Percentiles rank a stretch among this genome's conserved stretches.
These are phyloP conservation scores for Meandrusa payeni DNA, from an alignment of 2,888 invertebrate genomes.

Conservation along the genomic window DNA sequence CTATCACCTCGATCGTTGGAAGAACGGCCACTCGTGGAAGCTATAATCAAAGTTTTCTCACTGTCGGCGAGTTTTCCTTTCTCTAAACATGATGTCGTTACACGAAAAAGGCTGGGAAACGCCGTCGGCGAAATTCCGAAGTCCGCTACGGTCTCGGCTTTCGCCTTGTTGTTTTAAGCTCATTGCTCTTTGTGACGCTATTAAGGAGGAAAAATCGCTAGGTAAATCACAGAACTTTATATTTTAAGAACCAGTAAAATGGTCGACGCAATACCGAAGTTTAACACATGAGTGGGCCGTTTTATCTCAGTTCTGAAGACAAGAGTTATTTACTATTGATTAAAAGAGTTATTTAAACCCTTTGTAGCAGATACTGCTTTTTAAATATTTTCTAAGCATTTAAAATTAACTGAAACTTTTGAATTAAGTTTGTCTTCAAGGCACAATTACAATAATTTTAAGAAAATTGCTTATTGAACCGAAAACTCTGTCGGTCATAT, in stretches of 20 bases:
- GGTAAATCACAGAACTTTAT: constrained; percentile 48
- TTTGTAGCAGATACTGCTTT: too few species aligned
- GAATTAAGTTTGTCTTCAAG: too few species aligned
- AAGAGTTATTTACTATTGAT: constrained; percentile 8
- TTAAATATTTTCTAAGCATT: too few species aligned
- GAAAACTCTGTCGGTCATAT: too few species aligned
- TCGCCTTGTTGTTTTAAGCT: constrained; percentile 65
- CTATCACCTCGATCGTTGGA: constrained; percentile 73
- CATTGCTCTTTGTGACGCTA: constrained; percentile 56
- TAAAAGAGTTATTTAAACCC: too few species aligned
- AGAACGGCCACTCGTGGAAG: constrained; percentile 72
- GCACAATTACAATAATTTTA: too few species aligned
- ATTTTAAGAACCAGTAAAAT: constrained; percentile 26
- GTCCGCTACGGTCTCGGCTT: constrained; percentile 44
- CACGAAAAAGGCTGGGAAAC: constrained; percentile 76
- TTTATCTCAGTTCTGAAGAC: constrained; percentile 13
- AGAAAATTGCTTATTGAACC: too few species aligned
- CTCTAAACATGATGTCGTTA: constrained; percentile 77
- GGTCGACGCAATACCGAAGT: constrained; percentile 11
- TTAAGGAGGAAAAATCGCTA: constrained; percentile 60
- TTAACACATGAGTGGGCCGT: constrained; percentile 17
- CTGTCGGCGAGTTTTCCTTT: constrained; percentile 74
- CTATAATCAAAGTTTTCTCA: constrained; percentile 78
- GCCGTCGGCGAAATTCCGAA: constrained; percentile 66
- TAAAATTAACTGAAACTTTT: too few species aligned